Base-by-base conservation (phyloP, 2,888 invertebrate species). In the Tricholauxania praeusta region DNA sequence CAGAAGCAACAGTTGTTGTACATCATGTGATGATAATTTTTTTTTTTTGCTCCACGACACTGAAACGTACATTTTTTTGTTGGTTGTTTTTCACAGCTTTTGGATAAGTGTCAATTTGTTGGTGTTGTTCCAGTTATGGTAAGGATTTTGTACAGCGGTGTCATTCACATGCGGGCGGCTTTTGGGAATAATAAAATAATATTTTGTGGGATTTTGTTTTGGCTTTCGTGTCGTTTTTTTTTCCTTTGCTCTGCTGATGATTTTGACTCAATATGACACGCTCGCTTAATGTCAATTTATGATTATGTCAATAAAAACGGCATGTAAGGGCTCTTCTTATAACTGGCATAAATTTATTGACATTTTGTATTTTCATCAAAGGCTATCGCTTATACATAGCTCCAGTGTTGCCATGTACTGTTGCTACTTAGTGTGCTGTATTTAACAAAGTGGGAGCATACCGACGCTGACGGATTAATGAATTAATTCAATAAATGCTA, bases 41-140 rank as follows among this genome's bases (percentile, higher is more conserved):
- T 60, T n/a, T 12, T 28, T 12, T 60, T 12, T 60, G 57, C 57
- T 57, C 19, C 57, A 22, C 57, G 28, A 57, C 57, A 57, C 15
- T 55, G 55, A 22, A 14, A 8, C 12, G 22, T 17, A 22, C 19
- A 22, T 22, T 55, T 28, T 57, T 28, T 57, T 28, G 22, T 22
- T 28, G 57, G 28, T 57, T 57, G 57, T 47, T 63, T 63, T 63
- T 63, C 63, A 63, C 63, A 63, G 63, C 53, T 47, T 67, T 12
- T 47, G 68, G 59, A 47, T 68, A 47, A 68, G 59, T 68, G 68
- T 68, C 68, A 68, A 68, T 68, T 51, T 64, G 53, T 19, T 22
- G 51, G 17, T 63, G 48, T 49, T 22, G 49, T 64, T 64, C n/a
- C 12, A 17, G 51, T 64, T 49, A 49, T 49, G 12, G 51, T 49